Evolutionary conservation across 2,113 vertebrate genomes (phyloP), one percentile per base, ranked within the genome.

Genomic region (Telmatochromis sp.): DNA sequence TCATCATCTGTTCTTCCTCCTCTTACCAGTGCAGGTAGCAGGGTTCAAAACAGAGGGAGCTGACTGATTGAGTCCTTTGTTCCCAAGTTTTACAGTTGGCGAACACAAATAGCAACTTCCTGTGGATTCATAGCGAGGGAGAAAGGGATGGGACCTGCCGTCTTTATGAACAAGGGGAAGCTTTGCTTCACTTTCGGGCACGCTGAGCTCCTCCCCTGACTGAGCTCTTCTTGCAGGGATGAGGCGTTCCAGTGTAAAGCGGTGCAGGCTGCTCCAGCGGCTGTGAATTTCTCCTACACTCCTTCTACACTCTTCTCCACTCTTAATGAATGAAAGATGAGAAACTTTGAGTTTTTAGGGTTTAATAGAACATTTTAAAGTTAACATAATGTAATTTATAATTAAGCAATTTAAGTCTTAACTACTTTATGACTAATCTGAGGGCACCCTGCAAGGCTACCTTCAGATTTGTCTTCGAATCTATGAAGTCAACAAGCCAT

Each of bases 21-120:
- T 93, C 94, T 95, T 96, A 96, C 96, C 95, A 11, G 85, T 31
- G 14, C 49, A 21, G 14, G 73, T 26, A 23, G 82, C 45, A 7
- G 91, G 83, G 11, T 83, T 87, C 81, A 81, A 95, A 70, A 93
- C 42, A 1, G 92, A 84, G 1, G 94, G 91, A 78, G 89, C 88
- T n/a, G 95, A 96, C 21, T 89, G 85, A 82, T 94, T 91, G 31
- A 95, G 85, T 9, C 85, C 82, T 83, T 84, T 83, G n/a, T 89
- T 93, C 81, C 83, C 82, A 8, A 91, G 83, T 31, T 80, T 63
- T n/a, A 83, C 2, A 4, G 84, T 88, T 78, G 93, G 91, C 1
- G 68, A 91, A 68, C 90, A 90, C 47, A 88, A 35, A 57, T 65
- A 23, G 83, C 89, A 94, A 51, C 85, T 94, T 87, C 88, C 89